These are phyloP conservation scores for Coenonympha arcania DNA, from an alignment of 2,888 invertebrate species.

Conservation along the genomic window DNA sequence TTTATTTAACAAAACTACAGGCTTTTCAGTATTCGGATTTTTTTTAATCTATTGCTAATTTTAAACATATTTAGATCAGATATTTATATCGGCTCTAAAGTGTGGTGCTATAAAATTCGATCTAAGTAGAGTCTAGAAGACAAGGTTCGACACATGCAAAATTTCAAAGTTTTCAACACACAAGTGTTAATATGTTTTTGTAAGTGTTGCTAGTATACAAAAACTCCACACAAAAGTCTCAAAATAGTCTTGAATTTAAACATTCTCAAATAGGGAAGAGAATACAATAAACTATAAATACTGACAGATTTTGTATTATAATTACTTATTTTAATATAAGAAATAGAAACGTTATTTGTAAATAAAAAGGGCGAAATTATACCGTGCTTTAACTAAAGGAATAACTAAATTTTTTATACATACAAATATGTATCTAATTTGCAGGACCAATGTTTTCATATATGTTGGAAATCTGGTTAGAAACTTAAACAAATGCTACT, in stretches of 20 bases:
- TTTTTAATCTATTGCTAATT: conserved; percentile 4
- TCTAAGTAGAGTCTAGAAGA: conserved; percentile 21
- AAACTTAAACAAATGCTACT: no score
- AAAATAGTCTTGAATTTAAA: not conserved
- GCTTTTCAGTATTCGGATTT: no score
- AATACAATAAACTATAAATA: no score
- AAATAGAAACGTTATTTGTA: no score
- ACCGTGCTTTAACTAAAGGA: no score
- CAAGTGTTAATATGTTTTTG: conserved; percentile 16
- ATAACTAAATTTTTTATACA: no score
- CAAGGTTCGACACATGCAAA: conserved; percentile 19
- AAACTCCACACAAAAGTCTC: conserved; percentile 15
- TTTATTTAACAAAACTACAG: no score
- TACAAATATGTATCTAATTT: no score
- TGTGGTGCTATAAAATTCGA: conserved; percentile 10
- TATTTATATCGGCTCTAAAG: conserved; percentile 1
- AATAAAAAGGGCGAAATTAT: no score
- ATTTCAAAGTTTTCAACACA: conserved; percentile 3
- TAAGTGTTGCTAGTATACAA: conserved; percentile 18
- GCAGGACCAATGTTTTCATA: no score
- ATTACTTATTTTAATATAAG: not conserved
- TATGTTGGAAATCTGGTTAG: no score
- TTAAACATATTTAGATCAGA: conserved; percentile 11
- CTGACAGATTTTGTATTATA: not conserved
- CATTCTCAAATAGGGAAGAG: not conserved